A percentile compares a stretch with the other conserved stretches of the same genome.
Conservation (phyloP, 2,888 invertebrate species). For the Xestia sexstrigata region DNA sequence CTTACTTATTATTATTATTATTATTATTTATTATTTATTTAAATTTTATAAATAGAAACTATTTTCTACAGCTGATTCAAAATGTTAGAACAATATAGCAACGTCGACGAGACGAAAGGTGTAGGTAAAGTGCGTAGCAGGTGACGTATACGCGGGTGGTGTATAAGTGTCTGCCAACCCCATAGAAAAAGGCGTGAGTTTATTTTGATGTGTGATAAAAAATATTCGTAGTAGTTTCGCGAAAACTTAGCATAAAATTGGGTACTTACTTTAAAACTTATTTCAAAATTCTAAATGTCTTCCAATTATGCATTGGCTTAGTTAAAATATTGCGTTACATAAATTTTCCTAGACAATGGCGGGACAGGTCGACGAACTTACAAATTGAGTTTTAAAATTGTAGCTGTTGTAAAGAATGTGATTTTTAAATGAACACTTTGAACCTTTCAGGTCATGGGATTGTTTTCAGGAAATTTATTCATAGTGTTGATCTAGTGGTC, state of each 20-base stretch:
- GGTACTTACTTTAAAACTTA: conserved; percentile 11
- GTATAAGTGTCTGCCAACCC: neutral
- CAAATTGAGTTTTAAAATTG: conserved; percentile 29
- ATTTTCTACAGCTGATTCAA: neutral
- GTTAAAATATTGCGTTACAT: conserved; percentile 25
- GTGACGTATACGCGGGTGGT: too few relatives aligned
- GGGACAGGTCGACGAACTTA: conserved; percentile 30
- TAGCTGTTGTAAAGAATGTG: neutral
- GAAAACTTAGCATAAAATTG: neutral
- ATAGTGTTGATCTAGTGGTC: neutral
- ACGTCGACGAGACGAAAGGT: neutral
- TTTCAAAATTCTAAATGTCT: conserved; percentile 26
- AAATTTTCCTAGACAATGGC: conserved; percentile 37
- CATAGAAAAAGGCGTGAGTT: neutral
- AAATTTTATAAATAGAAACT: neutral
- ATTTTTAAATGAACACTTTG: conserved; percentile 3
- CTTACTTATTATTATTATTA: too few relatives aligned
- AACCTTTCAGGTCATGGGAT: neutral
- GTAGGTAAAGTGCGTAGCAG: too few relatives aligned
- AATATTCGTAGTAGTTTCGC: neutral
- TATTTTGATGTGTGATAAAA: neutral
- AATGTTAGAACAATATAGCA: neutral
- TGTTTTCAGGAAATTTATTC: neutral
- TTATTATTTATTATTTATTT: too few relatives aligned
- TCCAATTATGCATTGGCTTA: conserved; percentile 36